Evolutionary conservation across 2,888 invertebrate genomes (phyloP), one percentile per base, ranked within the genome.

Genomic region (Oligia fasciuncula): DNA sequence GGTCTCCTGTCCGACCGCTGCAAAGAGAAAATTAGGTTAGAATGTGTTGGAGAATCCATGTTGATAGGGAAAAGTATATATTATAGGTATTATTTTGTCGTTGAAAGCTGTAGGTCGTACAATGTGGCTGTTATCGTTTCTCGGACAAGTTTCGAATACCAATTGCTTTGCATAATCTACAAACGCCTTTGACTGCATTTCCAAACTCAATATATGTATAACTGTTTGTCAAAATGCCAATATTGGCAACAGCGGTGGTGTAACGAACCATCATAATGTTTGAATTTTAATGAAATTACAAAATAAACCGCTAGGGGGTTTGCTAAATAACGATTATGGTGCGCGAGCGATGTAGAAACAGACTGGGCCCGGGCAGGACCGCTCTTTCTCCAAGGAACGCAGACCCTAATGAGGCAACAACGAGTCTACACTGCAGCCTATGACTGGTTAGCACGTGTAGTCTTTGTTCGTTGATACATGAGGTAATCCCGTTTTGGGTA

Each of bases 1-100:
- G 93, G 97, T 97, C 89, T 98, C 98, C 95, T 98, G 98, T 89
- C 97, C 98, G 92, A 97, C 97, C 92, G 97, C 98, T 98, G 97
- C 62, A 96, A 97, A 91, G 87, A 92, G 90, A 91, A 85, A 8
- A 75, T 6, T 23, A 17, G 13, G 75, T 88, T 83, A 88, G 23
- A 29, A 63, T 57, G 62, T 23, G 65, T 13, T 68, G 11, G 43
- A 62, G 17, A 62, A 63, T 5, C 9, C 2, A 54, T 51, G 19
- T 19, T 69, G 4, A 35, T 4, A 49, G 1, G 43, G 13, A 68
- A 60, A 75, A 62, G 9, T 54, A 5, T 11, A 62, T n/a, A 51
- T 62, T 62, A 29, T 62, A 29, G 29, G 29, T 29, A 40, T 49
- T 29, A 40, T 49, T 29, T 29, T 73, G 46, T n/a, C 65, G 13